Base-by-base conservation (phyloP, 2,888 invertebrate genomes). In the Branchipolynoe longqiensis region DNA sequence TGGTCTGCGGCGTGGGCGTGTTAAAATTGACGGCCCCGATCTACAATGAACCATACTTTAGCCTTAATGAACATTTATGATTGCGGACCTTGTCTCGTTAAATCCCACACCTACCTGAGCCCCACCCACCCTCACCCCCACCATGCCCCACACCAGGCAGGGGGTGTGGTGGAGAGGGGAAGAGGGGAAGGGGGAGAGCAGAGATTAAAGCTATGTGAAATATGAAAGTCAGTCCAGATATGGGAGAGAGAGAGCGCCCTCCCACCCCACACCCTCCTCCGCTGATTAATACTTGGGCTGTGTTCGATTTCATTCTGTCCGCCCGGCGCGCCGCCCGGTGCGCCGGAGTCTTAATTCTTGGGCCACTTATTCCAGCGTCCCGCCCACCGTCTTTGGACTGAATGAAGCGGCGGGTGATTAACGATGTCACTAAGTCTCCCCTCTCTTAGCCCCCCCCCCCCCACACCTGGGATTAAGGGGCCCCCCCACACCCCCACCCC, bases 31-130 rank as follows among this genome's bases (percentile, higher is more conserved):
- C 48, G 48, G 78, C 25, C 25, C n/a, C n/a, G 78, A 48, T 78
- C 48, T 78, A 78, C 78, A 78, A 31, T 41, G 78, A 78, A 78
- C 25, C 78, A 78, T 78, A 78, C 78, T 78, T 48, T 54, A 78
- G 48, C 48, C 78, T 54, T 48, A 78, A 78, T 78, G 78, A 78
- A 78, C 41, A 54, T n/a, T 78, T 78, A 78, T 78, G 78, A 78
- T 78, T 78, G 78, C 48, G 14, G 22, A 48, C 25, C 78, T 14
- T 33, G 25, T 28, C 25, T 18, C 18, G 18, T 33, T 41, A 28
- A 78, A 41, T 14, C 48, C 78, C 14, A n/a, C n/a, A n/a, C n/a
- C n/a, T n/a, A n/a, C n/a, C n/a, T n/a, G 78, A 25, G n/a, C 6
- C n/a, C n/a, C n/a, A n/a, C n/a, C n/a, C n/a, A n/a, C n/a, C n/a